A percentile compares a stretch with the other conserved stretches of the same genome.
Conservation (phyloP, 1,140 invertebrate genomes). For the Eriosoma lanigerum region DNA sequence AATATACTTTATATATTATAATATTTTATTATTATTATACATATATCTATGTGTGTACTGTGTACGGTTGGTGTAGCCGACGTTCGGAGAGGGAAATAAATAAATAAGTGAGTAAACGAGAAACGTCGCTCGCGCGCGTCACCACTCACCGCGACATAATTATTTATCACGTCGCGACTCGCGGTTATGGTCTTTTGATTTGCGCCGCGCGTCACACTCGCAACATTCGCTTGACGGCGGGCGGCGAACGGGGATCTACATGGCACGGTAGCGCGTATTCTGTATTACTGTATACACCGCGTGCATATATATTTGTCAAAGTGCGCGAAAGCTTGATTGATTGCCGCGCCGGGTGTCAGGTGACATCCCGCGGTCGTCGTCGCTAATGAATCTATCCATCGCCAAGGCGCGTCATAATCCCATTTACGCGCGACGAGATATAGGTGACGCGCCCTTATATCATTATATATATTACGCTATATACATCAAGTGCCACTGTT, state of each 20-base stretch:
- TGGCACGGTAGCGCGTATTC: not conserved
- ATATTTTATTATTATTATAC: too few relatives aligned
- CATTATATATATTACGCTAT: too few relatives aligned
- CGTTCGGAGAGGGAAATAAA: not conserved
- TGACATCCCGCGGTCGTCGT: conserved; percentile 40
- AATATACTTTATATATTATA: too few relatives aligned
- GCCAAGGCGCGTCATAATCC: conserved; percentile 44
- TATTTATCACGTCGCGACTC: conserved; percentile 20
- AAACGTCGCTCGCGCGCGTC: too few relatives aligned
- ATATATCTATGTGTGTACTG: too few relatives aligned
- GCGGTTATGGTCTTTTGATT: conserved; percentile 30
- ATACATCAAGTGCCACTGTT: too few relatives aligned
- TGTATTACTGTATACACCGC: not conserved
- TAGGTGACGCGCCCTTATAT: too few relatives aligned
- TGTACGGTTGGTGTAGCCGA: not conserved
- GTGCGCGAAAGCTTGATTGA: conserved; percentile 47
- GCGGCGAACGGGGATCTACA: not conserved
- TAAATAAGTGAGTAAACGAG: conserved; percentile 15
- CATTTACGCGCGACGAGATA: conserved; percentile 15
- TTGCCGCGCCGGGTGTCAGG: conserved; percentile 42
- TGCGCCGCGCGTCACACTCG: conserved; percentile 5
- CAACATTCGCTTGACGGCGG: too few relatives aligned
- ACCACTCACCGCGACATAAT: conserved; percentile 25
- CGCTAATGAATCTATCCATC: conserved; percentile 49
- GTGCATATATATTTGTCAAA: not conserved